Conservation (phyloP, 2,888 invertebrate species). For the Chelonus formosanus region DNA sequence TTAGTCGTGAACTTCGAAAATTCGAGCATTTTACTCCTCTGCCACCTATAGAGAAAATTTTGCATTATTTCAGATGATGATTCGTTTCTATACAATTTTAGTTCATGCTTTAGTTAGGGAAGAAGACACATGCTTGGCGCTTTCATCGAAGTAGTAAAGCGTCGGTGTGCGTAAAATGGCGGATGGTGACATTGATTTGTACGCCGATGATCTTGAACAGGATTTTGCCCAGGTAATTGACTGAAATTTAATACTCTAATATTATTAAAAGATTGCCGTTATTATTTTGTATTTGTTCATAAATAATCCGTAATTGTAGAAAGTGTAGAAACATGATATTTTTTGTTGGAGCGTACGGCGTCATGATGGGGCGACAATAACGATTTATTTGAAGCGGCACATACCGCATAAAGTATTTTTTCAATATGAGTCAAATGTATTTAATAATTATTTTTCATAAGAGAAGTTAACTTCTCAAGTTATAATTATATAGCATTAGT, state of each 20-base stretch:
- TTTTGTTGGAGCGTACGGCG: constrained; percentile 46
- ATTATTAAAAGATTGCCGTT: too few species aligned
- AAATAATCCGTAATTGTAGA: constrained; percentile 10
- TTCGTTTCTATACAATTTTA: too few species aligned
- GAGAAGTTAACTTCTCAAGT: neutral
- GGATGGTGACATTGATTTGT: constrained; percentile 97
- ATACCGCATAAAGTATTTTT: constrained; percentile 22
- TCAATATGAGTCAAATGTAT: too few species aligned
- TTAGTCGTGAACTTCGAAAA: too few species aligned
- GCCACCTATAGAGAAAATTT: too few species aligned
- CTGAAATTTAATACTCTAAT: constrained; percentile 3
- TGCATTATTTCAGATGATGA: too few species aligned
- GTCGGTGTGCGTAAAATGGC: constrained; percentile 76
- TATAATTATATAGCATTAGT: neutral
- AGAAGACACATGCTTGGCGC: constrained; percentile 33
- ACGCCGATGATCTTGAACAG: constrained; percentile 95
- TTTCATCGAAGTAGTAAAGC: constrained; percentile 47
- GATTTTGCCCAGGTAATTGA: constrained; percentile 82
- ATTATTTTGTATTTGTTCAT: neutral
- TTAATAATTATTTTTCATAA: neutral
- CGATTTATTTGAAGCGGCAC: constrained; percentile 43
- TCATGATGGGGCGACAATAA: constrained; percentile 51
- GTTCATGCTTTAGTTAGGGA: neutral
- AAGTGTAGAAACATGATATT: constrained; percentile 32
- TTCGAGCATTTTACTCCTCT: too few species aligned